These are phyloP conservation scores for Paramacrobiotus metropolitanus DNA, from an alignment of 1,140 invertebrate species.

Conservation along the genomic window DNA sequence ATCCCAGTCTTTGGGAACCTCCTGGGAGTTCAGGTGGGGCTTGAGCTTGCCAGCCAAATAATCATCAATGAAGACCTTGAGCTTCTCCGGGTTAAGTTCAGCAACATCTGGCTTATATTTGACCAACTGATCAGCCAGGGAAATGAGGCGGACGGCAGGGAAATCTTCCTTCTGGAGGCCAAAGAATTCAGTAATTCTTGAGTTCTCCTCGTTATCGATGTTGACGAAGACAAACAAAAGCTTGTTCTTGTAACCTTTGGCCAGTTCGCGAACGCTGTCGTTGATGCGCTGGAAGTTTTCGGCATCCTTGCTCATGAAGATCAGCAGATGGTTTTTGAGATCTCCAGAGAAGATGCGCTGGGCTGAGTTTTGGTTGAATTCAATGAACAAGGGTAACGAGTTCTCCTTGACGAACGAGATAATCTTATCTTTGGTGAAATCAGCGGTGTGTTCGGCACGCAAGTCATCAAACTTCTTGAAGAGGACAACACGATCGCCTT, in stretches of 20 bases:
- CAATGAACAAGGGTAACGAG: conserved; percentile 71
- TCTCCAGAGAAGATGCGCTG: conserved; percentile 94
- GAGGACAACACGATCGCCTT: conserved; percentile 47
- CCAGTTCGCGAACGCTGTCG: conserved; percentile 47
- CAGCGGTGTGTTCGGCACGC: conserved; percentile 47
- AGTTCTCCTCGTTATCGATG: conserved; percentile 79
- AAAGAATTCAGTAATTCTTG: conserved; percentile 94
- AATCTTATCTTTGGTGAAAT: conserved; percentile 38
- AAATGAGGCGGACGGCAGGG: conserved; percentile 74
- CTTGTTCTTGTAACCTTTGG: conserved; percentile 66
- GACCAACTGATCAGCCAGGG: conserved; percentile 85
- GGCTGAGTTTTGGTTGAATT: conserved; percentile 84
- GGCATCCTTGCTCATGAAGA: conserved; percentile 67
- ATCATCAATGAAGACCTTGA: conserved; percentile 57
- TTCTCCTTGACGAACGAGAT: conserved; percentile 62
- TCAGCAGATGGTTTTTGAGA: conserved; percentile 77
- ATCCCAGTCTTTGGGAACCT: conserved; percentile 90
- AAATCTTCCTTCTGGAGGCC: conserved; percentile 79
- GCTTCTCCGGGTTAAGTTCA: conserved; percentile 47
- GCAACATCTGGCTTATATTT: conserved; percentile 75
- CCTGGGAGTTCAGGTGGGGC: conserved; percentile 66
- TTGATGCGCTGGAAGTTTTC: conserved; percentile 54
- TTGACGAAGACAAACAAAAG: conserved; percentile 87
- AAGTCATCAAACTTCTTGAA: conserved; percentile 95
- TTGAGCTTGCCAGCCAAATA: conserved; percentile 52